Conservation (phyloP, 2,113 vertebrate genomes). For the Irena cyanogastra region DNA sequence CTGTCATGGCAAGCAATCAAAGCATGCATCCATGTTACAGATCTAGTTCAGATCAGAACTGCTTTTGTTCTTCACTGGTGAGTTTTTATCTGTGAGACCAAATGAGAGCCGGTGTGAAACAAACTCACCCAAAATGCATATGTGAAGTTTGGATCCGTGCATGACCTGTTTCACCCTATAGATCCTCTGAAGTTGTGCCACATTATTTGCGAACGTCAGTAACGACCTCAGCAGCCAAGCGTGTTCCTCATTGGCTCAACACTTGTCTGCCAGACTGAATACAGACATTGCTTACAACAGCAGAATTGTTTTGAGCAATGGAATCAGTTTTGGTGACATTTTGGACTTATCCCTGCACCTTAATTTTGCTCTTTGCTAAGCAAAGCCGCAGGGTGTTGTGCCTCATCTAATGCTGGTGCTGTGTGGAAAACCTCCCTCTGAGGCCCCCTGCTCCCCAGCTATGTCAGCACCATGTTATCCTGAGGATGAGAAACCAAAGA, state of each 20-base stretch:
- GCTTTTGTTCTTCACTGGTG: background rate
- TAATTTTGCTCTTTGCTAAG: background rate
- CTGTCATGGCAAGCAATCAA: background rate
- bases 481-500: background rate
- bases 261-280: background rate
- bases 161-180: background rate
- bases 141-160: background rate
- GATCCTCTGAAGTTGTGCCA: background rate
- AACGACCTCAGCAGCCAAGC: fast-evolving
- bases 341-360: background rate
- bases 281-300: background rate
- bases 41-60: background rate
- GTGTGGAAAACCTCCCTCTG: background rate
- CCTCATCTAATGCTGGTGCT: background rate
- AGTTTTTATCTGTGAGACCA: background rate
- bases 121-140: background rate
- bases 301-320: background rate
- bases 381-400: background rate
- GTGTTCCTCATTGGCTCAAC: background rate
- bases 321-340: background rate
- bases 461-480: background rate
- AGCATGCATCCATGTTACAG: background rate
- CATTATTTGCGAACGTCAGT: background rate
- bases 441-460: background rate
- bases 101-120: background rate